A percentile compares a stretch with the other conserved stretches of the same genome.
Evolutionary conservation across 2,888 invertebrate genomes (phyloP).

Genomic region (Scaptomyza parva): DNA sequence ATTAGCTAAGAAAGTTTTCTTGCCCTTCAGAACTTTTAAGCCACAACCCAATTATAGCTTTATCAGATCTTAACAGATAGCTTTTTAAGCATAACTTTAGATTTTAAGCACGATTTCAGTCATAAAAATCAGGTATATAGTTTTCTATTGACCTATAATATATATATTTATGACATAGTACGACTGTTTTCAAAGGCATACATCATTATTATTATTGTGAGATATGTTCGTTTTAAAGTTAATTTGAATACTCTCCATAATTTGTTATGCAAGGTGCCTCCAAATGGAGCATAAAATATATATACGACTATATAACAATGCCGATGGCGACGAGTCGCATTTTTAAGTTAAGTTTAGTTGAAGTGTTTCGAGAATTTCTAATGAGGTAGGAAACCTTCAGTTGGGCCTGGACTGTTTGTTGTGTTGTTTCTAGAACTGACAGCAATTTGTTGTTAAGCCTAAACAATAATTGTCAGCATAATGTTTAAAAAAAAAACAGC

Average conservation of each 20-base stretch:
- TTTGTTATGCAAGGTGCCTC: slow-evolving; percentile 61
- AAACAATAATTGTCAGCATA: slow-evolving; percentile 57
- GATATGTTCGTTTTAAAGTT: slow-evolving; percentile 7
- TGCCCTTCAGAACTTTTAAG: no score
- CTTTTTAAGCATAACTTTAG: no score
- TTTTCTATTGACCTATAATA: slow-evolving; percentile 1
- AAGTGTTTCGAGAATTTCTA: slow-evolving; percentile 66
- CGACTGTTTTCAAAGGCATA: not conserved
- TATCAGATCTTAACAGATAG: no score
- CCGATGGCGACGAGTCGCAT: slow-evolving; percentile 26
- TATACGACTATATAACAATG: slow-evolving; percentile 49
- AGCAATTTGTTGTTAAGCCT: slow-evolving; percentile 49
- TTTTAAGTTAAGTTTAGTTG: slow-evolving; percentile 17
- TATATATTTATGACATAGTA: not conserved
- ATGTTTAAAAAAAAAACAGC: slow-evolving; percentile 46
- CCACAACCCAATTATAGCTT: no score
- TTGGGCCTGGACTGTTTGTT: slow-evolving; percentile 26
- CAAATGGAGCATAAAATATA: slow-evolving; percentile 62
- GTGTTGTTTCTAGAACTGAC: slow-evolving; percentile 67
- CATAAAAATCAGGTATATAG: not conserved
- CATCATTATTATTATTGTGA: not conserved
- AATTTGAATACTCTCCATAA: slow-evolving; percentile 28
- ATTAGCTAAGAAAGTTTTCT: no score
- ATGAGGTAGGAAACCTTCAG: slow-evolving; percentile 72
- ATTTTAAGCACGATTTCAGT: not conserved